Base-by-base conservation (phyloP, 2,113 vertebrate genomes). In the Pleuronectes platessa region DNA sequence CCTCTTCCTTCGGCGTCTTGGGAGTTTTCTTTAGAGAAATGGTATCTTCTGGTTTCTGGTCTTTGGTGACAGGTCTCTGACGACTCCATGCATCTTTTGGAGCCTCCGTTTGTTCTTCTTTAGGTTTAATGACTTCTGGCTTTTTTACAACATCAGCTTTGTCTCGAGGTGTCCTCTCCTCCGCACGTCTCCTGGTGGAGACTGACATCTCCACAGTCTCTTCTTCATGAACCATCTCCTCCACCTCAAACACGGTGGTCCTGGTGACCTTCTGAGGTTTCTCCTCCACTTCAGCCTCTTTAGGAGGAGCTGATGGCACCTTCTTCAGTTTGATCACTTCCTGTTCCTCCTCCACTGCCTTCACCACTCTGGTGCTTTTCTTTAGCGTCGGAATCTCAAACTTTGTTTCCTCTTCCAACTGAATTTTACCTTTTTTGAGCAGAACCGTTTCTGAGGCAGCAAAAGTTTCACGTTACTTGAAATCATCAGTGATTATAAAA, bases 391-490 rank as follows among this genome's bases (percentile, higher is more conserved):
- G 63, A 84, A 94, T 89, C 61, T 95, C 89, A 56, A 92, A 87
- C 0, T 83, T 93, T 73, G 92, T 93, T 37, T 95, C 93, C 87
- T 95, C 94, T 68, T 93, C 83, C 47, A 81, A 21, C 20, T 78
- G 82, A 70, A 92, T 88, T 94, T 92, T 94, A 90, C 74, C 93
- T 94, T 95, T 93, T 86, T 83, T 90, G 45, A 73, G 83, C 47
- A 81, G 76, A 82, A 89, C 73, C 68, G 59, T 71, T 92, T 95
- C 93, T 94, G 87, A 91, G 93, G 90, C 90, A 92, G 94, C 77
- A 95, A 94, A 95, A 74, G 85, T 94, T 93, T 92, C 79, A 93
- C 69, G 90, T 88, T 90, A 88, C 88, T 93, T 85, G 31, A 15
- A 49, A 63, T 27, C 11, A 3, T 20, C 13, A 60, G 15, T 10